Conservation (phyloP, 2,113 vertebrate species). For the Bufo gargarizans region DNA sequence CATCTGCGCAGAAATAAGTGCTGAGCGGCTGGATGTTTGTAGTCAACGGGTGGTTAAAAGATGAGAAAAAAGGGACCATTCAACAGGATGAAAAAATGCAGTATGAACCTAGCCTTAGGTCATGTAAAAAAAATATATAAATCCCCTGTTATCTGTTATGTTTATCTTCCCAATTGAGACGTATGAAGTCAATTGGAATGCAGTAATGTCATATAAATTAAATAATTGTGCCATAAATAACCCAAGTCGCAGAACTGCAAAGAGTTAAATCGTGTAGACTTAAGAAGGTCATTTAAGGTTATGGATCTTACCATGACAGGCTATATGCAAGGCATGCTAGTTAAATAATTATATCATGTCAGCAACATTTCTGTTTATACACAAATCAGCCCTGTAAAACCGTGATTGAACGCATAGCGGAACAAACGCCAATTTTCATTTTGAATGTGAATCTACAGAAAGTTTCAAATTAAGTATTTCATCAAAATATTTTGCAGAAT, state of each 20-base stretch:
- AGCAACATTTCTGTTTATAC: slow-evolving; percentile 44
- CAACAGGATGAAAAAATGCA: no score
- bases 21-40: no score
- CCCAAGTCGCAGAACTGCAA: background rate
- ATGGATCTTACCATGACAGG: background rate
- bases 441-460: background rate
- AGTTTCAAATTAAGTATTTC: background rate
- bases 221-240: background rate
- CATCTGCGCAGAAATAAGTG: no score
- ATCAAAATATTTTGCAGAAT: background rate
- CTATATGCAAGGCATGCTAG: slow-evolving; percentile 7
- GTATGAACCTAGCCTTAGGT: no score
- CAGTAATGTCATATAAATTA: background rate
- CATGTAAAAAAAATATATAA: no score
- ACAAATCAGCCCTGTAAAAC: slow-evolving; percentile 25
- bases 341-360: slow-evolving; percentile 34
- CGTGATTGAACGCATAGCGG: slow-evolving; percentile 10
- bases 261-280: background rate
- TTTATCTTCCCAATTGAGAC: no score
- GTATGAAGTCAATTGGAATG: background rate
- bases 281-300: slow-evolving; percentile 32
- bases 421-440: slow-evolving; percentile 6
- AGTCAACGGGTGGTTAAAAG: no score
- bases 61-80: no score
- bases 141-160: background rate